Base-by-base conservation (phyloP, 2,113 vertebrate species). In the Stigmatopora nigra region DNA sequence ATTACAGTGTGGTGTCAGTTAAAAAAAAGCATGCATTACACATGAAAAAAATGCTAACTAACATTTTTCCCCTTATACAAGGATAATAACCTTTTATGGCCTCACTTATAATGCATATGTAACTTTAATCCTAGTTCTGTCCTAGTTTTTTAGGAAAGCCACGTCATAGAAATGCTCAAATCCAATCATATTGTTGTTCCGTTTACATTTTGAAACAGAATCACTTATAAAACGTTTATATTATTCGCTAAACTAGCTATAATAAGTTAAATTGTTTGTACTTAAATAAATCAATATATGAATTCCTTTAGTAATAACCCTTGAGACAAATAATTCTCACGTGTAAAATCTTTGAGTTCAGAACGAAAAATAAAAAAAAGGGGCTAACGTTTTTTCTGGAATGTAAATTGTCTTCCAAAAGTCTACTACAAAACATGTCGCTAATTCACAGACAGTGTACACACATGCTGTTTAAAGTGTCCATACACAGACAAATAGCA, bases 191-290 rank as follows among this genome's bases (percentile, higher is more conserved):
- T 76, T 51, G 77, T 70, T 77, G 74, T 82, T 76, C 75, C 81
- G 70, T 78, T 84, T 25, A 81, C 77, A 74, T 70, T 57, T 82
- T 80, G 73, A 85, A 85, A 82, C 86, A 77, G 66, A 79, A 84
- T 63, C 73, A 80, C 69, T 82, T 76, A 87, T 87, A 88, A 85
- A 81, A 86, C 55, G 62, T 85, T 91, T 91, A 91, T 92, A 92
- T 92, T 91, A 90, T 91, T 83, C 82, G 82, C 90, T 90, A 91
- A 83, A 70, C 89, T 89, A 91, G 84, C 82, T 86, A 91, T 89
- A 90, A 91, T 92, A 92, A 92, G 89, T 92, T 92, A 92, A 91
- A 92, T 92, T 90, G 84, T 79, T 89, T 90, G 83, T 88, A 88
- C 77, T 91, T 91, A 91, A 91, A 91, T 91, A 91, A 91, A 91